Conservation (phyloP, 1,140 invertebrate species). For the Ericerus pela region DNA sequence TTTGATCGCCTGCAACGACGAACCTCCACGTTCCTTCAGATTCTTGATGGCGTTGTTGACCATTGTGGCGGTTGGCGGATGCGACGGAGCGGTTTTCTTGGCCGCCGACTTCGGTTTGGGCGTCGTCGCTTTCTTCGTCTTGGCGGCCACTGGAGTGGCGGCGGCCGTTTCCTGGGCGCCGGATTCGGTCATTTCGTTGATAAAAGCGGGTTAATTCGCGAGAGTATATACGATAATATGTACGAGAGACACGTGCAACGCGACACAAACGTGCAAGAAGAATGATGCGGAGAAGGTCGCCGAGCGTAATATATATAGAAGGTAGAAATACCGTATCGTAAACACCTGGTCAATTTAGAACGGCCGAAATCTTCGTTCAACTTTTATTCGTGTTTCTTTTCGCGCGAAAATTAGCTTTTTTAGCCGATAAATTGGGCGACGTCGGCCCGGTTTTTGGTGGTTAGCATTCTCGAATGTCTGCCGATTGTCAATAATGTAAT, state of each 20-base stretch:
- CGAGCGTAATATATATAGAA: background rate
- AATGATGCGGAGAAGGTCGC: background rate
- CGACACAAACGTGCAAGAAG: background rate
- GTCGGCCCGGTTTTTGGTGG: too few relatives aligned
- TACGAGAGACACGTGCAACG: background rate
- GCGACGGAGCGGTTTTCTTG: constrained; percentile 23
- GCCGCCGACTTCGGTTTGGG: constrained; percentile 14
- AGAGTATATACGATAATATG: background rate
- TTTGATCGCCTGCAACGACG: constrained; percentile 39
- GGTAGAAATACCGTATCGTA: background rate
- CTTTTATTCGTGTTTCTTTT: too few relatives aligned
- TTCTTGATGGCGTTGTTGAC: constrained; percentile 36
- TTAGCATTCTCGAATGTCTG: too few relatives aligned
- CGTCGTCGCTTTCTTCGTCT: too few relatives aligned
- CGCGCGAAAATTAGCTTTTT: too few relatives aligned
- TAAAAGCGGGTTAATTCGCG: too few relatives aligned
- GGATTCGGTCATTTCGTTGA: constrained; percentile 1
- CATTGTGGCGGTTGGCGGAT: constrained; percentile 30
- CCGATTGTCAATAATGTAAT: too few relatives aligned
- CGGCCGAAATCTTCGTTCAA: too few relatives aligned
- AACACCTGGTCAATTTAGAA: too few relatives aligned
- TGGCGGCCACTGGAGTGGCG: too few relatives aligned
- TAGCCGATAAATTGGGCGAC: too few relatives aligned
- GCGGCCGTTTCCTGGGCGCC: background rate
- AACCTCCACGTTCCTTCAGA: constrained; percentile 37